phyloP scores from a whole-genome alignment of 2,113 vertebrate genomes.

The Gasterosteus aculeatus region DNA sequence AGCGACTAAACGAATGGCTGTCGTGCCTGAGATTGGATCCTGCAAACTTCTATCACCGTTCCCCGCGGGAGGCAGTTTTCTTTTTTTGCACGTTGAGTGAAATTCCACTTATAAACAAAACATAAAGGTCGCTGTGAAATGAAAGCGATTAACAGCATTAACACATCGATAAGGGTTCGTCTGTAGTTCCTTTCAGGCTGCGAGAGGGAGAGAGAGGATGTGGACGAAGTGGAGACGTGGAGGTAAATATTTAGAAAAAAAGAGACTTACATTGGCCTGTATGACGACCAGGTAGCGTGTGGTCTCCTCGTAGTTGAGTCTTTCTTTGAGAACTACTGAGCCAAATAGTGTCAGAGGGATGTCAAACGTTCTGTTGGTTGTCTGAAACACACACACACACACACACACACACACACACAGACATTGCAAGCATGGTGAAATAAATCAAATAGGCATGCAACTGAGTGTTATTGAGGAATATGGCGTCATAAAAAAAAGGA shows the following conservation, averaged over 20 bases:
- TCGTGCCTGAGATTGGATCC: conserved; percentile 21
- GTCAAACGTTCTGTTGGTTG: conserved; percentile 93
- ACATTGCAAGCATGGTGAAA: conserved; percentile 9
- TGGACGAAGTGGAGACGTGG: no score
- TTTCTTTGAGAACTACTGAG: conserved; percentile 90
- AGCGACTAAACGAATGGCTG: conserved; percentile 14
- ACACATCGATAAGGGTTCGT: conserved; percentile 39
- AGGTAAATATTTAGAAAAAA: not conserved
- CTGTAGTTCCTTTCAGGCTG: conserved; percentile 29
- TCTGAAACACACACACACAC: conserved; percentile 76
- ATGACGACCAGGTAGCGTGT: conserved; percentile 92
- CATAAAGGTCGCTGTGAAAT: conserved; percentile 16
- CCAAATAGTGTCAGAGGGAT: conserved; percentile 95
- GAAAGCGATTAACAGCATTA: conserved; percentile 37
- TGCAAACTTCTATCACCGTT: not conserved
- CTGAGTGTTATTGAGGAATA: not conserved
- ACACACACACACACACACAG: conserved; percentile 3
- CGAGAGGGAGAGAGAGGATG: not conserved
- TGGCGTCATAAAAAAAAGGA: not conserved
- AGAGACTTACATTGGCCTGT: conserved; percentile 92
- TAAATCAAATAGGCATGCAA: not conserved
- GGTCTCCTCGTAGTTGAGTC: conserved; percentile 97
- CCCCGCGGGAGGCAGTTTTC: not conserved
- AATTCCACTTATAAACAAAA: conserved; percentile 39
- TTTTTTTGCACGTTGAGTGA: conserved; percentile 14